These are phyloP conservation scores for Chrosomus eos DNA, from an alignment of 2,797 vertebrate genomes.

Conservation along the genomic window DNA sequence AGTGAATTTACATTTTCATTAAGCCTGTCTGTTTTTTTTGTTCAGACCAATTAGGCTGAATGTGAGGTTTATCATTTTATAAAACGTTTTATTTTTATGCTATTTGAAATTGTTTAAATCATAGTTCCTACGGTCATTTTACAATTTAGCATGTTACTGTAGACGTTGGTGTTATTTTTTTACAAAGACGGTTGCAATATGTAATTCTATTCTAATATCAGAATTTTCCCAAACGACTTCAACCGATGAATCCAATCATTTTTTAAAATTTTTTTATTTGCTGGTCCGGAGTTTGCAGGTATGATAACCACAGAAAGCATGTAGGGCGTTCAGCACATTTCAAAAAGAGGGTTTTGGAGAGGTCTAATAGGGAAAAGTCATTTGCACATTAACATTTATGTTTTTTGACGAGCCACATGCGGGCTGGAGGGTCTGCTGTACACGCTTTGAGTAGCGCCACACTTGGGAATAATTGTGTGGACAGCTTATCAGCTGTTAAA, in stretches of 20 bases:
- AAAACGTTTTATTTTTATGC: neutral
- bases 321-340: neutral
- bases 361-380: neutral
- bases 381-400: neutral
- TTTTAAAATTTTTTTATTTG: neutral
- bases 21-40: neutral
- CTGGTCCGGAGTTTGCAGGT: neutral
- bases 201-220: neutral
- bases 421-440: neutral
- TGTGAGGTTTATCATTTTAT: neutral
- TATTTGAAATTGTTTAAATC: neutral
- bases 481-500: conserved; percentile 1
- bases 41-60: neutral
- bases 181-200: neutral
- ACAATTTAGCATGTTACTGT: neutral
- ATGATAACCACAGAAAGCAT: neutral
- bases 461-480: neutral
- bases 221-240: neutral
- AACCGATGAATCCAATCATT: neutral
- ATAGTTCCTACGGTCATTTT: neutral
- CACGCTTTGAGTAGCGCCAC: neutral
- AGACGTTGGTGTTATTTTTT: neutral
- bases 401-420: neutral
- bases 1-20: neutral
- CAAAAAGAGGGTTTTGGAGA: neutral